Conservation (phyloP, 1,140 invertebrate species). For the Mamestra configurata region DNA sequence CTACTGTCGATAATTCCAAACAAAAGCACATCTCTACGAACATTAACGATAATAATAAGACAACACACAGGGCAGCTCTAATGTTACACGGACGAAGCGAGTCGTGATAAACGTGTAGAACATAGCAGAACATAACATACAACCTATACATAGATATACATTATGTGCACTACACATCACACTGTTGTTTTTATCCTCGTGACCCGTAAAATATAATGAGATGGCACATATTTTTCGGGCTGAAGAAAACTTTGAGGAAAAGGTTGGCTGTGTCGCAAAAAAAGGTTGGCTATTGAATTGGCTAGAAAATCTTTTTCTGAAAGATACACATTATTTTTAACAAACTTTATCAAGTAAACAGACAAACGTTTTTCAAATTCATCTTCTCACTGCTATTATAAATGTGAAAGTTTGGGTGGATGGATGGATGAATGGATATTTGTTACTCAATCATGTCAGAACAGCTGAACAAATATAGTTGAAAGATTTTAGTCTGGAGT, state of each 20-base stretch:
- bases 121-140: too few species aligned
- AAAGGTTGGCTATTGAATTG: background rate
- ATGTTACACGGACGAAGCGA: background rate
- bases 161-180: background rate
- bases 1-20: background rate
- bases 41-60: background rate
- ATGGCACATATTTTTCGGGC: background rate
- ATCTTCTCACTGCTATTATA: too few species aligned
- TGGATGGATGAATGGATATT: too few species aligned
- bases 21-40: background rate
- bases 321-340: too few species aligned
- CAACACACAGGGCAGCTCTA: background rate
- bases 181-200: background rate
- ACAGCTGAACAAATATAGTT: too few species aligned
- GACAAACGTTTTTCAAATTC: too few species aligned
- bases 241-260: background rate
- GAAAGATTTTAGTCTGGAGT: too few species aligned
- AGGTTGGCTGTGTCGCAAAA: background rate
- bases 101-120: background rate
- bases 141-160: background rate
- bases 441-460: too few species aligned
- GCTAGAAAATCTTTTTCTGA: too few species aligned
- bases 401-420: too few species aligned
- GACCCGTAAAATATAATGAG: background rate
- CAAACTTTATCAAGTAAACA: too few species aligned